Percentiles rank a stretch among this genome's conserved stretches.
Evolutionary conservation across 2,113 vertebrate genomes (phyloP).

Genomic region (Petroica traversi): DNA sequence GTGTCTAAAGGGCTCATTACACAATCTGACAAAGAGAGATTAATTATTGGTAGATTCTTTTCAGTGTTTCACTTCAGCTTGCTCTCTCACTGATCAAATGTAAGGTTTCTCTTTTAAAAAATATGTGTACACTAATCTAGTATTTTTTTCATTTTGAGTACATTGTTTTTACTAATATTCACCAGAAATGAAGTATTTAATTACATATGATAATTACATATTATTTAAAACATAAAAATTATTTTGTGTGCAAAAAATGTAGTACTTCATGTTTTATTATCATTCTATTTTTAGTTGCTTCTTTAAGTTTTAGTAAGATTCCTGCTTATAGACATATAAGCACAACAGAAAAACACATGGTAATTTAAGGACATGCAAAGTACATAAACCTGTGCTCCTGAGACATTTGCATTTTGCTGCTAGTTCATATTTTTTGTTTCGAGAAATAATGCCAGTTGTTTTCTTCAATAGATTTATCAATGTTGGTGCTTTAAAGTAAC

Average conservation of each 20-base stretch:
- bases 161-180: constrained; percentile 43
- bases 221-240: background rate
- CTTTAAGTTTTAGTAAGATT: background rate
- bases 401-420: background rate
- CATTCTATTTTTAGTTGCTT: background rate
- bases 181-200: constrained; percentile 39
- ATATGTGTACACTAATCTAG: background rate
- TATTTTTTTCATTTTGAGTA: constrained; percentile 23
- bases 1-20: background rate
- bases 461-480: background rate
- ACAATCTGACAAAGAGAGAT: background rate
- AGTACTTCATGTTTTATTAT: background rate
- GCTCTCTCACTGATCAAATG: background rate
- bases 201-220: background rate
- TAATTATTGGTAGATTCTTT: background rate
- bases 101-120: constrained; percentile 7
- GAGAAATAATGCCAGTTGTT: background rate
- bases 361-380: background rate
- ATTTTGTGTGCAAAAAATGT: background rate
- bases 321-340: background rate
- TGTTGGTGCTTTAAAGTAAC: background rate
- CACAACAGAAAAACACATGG: background rate
- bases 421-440: background rate
- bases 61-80: background rate
- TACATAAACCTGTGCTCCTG: background rate